Evolutionary conservation across 2,113 vertebrate genomes (phyloP).

Genomic region (Solea solea): DNA sequence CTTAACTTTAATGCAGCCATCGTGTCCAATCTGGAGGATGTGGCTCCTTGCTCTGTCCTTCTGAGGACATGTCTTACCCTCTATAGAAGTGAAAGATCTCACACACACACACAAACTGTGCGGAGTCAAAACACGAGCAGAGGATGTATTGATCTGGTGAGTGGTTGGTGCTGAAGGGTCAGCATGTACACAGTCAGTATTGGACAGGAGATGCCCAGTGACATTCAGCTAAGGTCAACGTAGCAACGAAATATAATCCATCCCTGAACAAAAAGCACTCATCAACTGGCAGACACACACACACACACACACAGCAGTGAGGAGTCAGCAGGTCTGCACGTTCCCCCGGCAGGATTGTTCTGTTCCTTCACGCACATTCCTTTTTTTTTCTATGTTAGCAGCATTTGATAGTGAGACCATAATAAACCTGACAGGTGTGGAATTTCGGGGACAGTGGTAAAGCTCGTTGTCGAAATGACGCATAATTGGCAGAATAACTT

Average conservation of each 20-base stretch:
- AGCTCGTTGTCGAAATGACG: not conserved
- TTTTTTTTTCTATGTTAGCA: slow-evolving; percentile 16
- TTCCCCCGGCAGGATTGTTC: slow-evolving; percentile 46
- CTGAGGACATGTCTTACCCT: slow-evolving; percentile 34
- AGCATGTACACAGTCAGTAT: slow-evolving; percentile 69
- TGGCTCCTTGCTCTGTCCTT: slow-evolving; percentile 18
- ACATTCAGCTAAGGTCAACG: slow-evolving; percentile 75
- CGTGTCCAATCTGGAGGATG: slow-evolving; percentile 27
- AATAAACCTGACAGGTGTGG: slow-evolving; percentile 22
- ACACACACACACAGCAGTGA: slow-evolving; percentile 36
- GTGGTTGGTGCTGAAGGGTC: slow-evolving; percentile 64
- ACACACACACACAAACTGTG: slow-evolving; percentile 20
- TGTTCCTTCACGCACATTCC: slow-evolving; percentile 29
- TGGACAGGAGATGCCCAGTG: slow-evolving; percentile 67
- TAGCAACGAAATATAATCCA: slow-evolving; percentile 65
- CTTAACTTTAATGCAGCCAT: not conserved
- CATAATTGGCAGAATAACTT: not conserved
- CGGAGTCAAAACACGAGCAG: slow-evolving; percentile 30
- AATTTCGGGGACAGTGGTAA: slow-evolving; percentile 1
- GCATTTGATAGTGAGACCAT: slow-evolving; percentile 35
- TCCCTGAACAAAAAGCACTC: slow-evolving; percentile 54
- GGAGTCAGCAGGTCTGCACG: slow-evolving; percentile 44
- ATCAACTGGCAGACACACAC: slow-evolving; percentile 41
- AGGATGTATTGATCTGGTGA: slow-evolving; percentile 63
- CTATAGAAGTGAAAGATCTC: slow-evolving; percentile 22